A percentile compares a stretch with the other conserved stretches of the same genome.
Conservation (phyloP, 2,888 invertebrate genomes). For the Lithophane ornitopus region DNA sequence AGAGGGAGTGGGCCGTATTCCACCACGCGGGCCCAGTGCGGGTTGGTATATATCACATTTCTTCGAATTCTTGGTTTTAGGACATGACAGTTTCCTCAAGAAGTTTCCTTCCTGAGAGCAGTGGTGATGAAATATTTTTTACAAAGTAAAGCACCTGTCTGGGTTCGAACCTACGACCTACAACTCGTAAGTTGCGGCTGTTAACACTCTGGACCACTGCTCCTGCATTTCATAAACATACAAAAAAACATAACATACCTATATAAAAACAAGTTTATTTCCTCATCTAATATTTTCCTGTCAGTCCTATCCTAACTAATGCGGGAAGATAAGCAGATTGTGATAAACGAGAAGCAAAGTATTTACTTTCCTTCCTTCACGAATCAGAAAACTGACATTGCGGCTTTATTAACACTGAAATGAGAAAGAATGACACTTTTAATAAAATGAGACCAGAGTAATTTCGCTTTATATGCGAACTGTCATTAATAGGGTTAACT, state of each 20-base stretch:
- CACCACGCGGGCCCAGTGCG: too few species aligned
- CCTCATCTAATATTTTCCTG: constrained; percentile 14
- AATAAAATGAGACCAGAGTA: not conserved
- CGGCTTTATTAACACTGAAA: not conserved
- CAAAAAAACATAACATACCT: too few species aligned
- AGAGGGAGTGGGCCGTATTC: too few species aligned
- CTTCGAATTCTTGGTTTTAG: too few species aligned
- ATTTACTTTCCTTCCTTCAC: constrained; percentile 13
- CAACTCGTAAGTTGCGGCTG: too few species aligned
- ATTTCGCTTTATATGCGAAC: not conserved
- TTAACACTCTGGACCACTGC: too few species aligned
- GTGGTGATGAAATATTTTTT: too few species aligned
- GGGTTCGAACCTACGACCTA: too few species aligned
- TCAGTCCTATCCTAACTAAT: constrained; percentile 13
- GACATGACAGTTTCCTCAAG: too few species aligned
- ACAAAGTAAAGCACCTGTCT: too few species aligned
- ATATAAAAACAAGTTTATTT: constrained; percentile 21
- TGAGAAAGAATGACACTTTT: not conserved
- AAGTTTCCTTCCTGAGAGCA: too few species aligned
- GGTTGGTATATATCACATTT: too few species aligned
- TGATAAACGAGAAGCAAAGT: constrained; percentile 22
- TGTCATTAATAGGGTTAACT: not conserved
- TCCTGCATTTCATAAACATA: not conserved
- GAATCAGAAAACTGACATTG: constrained; percentile 8
- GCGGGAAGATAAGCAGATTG: constrained; percentile 11